Conservation (phyloP, 2,888 invertebrate species). For the Cyclophora albipunctata region DNA sequence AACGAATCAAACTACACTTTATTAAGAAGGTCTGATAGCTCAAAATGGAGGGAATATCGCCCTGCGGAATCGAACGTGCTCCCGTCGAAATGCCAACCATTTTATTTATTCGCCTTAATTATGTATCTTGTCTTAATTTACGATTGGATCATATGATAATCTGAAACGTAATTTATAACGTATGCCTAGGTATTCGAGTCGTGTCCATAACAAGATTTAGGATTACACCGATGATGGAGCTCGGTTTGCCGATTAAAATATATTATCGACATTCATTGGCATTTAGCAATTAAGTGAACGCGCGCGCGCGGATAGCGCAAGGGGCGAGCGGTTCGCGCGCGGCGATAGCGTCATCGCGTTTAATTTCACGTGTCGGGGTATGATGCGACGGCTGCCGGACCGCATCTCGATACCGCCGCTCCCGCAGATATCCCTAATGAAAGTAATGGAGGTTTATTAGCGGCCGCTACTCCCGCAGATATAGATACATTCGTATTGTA, state of each 20-base stretch:
- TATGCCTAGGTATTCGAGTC: constrained; percentile 69
- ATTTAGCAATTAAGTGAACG: constrained; percentile 67
- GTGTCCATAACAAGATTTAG: constrained; percentile 74
- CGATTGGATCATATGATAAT: constrained; percentile 76
- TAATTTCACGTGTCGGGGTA: constrained; percentile 70
- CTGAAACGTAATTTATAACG: constrained; percentile 71
- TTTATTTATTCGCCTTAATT: constrained; percentile 76
- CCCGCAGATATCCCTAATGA: constrained; percentile 71
- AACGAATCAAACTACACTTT: constrained; percentile 72
- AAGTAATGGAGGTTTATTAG: constrained; percentile 74
- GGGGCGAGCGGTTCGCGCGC: constrained; percentile 51
- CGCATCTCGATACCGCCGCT: constrained; percentile 68
- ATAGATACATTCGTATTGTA: constrained; percentile 42
- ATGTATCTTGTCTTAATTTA: constrained; percentile 77
- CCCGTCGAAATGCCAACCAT: constrained; percentile 75
- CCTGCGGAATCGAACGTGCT: constrained; percentile 68
- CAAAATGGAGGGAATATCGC: constrained; percentile 61
- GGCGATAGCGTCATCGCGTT: constrained; percentile 70
- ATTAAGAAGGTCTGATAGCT: constrained; percentile 68
- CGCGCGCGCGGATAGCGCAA: constrained; percentile 39
- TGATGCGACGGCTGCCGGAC: constrained; percentile 47
- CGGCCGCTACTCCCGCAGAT: constrained; percentile 50
- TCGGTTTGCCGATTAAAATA: constrained; percentile 56
- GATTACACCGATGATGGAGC: constrained; percentile 59
- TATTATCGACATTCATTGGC: constrained; percentile 67